Evolutionary conservation across 2,113 vertebrate genomes (phyloP), one percentile per base, ranked within the genome.

Genomic region (Galemys pyrenaicus): DNA sequence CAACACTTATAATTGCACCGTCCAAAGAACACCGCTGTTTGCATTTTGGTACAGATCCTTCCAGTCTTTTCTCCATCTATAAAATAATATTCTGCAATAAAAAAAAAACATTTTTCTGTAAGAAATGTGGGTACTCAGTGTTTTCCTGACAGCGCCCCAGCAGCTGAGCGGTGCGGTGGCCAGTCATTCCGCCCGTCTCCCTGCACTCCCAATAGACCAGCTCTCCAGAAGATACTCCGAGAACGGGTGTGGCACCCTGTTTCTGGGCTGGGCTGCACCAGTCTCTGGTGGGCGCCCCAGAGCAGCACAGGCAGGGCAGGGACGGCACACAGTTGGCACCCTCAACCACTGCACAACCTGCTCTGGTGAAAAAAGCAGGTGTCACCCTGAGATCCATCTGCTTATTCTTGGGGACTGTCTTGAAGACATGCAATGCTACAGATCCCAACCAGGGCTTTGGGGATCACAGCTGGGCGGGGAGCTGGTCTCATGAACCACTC

Each of bases 11-110:
- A 67, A 56, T 12, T 19, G 24, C 0, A 1, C 41, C 24, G 35
- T 65, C 68, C 64, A 54, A 89, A 83, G 92, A 46, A 65, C 39
- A 75, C 10, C 75, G 26, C 41, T 17, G 8, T 39, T 41, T 39
- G 15, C 54, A 67, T 79, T 75, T 58, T 24, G 68, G 30, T 60
- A 7, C 11, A 54, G 64, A 39, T 74, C 26, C 22, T 78, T 82
- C 64, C 15, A 11, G 26, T 51, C 64, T 70, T 85, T 94, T 65
- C n/a, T 87, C n/a, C 64, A 39, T 39, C 30, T 71, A 64, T 19
- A 73, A 89, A 79, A 41, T 71, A 58, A 35, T 49, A 68, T 60
- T 96, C 87, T 37, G 56, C 54, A 81, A 73, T 39, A 77, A 65
- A 82, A 26, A 32, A n/a, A 67, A 67, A 78, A 37, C 46, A 64